A percentile compares a stretch with the other conserved stretches of the same genome.
Conservation (phyloP, 1,140 invertebrate species). For the Atta cephalotes region DNA sequence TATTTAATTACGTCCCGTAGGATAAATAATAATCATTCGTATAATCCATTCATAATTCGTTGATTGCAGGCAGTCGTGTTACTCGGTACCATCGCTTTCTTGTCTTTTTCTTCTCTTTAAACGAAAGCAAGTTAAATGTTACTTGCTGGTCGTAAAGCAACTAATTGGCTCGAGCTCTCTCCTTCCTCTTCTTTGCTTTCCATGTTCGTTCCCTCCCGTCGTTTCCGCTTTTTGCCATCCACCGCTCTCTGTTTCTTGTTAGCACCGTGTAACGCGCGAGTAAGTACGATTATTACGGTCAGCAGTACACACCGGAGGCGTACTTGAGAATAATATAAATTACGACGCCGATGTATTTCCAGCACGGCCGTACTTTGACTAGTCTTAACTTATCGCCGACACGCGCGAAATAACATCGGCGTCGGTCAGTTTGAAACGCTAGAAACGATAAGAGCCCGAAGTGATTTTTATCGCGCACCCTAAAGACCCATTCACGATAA, state of each 20-base stretch:
- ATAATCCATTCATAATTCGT: constrained; percentile 43
- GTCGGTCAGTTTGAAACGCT: constrained; percentile 22
- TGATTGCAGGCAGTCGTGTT: constrained; percentile 26
- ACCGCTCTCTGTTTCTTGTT: constrained; percentile 58
- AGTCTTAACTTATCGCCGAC: constrained; percentile 55
- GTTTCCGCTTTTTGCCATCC: constrained; percentile 51
- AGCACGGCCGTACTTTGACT: constrained; percentile 52
- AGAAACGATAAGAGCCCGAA: neutral
- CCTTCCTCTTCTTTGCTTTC: neutral
- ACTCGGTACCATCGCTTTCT: neutral
- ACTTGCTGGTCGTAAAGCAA: constrained; percentile 52
- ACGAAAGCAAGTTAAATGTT: constrained; percentile 53
- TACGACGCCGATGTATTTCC: constrained; percentile 52
- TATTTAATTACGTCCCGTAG: neutral
- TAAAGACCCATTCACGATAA: neutral
- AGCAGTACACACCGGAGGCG: constrained; percentile 55
- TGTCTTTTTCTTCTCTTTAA: constrained; percentile 36
- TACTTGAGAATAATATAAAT: constrained; percentile 61
- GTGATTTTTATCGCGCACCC: constrained; percentile 20
- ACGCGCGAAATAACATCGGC: constrained; percentile 49
- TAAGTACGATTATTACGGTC: constrained; percentile 61
- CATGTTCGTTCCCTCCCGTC: neutral
- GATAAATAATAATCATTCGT: neutral
- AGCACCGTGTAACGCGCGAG: constrained; percentile 62
- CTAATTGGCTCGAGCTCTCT: constrained; percentile 54